Conservation (phyloP, 2,113 vertebrate species). For the Scalopus aquaticus region DNA sequence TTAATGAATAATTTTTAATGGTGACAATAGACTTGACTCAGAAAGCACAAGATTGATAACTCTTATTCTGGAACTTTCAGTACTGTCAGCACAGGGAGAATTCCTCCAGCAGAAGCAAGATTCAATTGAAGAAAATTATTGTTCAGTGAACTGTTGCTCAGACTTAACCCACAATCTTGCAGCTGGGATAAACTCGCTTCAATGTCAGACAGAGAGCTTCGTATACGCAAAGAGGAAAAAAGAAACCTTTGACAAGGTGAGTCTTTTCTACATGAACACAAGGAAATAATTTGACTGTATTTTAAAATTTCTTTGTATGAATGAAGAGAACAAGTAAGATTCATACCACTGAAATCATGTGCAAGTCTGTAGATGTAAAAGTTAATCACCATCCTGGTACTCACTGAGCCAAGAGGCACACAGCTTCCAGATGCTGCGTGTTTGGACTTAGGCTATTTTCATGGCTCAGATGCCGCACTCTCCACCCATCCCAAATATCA, state of each 20-base stretch:
- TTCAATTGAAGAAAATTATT: conserved; percentile 41
- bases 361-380: neutral
- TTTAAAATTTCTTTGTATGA: conserved; percentile 27
- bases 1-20: conserved; percentile 3
- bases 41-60: neutral
- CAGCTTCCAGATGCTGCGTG: fast-evolving
- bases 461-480: too few species aligned
- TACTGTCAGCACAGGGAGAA: neutral
- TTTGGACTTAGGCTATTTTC: neutral
- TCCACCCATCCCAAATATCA: neutral
- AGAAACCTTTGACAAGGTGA: neutral
- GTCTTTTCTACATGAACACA: neutral
- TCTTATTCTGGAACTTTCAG: neutral
- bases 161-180: neutral
- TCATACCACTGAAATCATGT: neutral
- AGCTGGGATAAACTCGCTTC: neutral
- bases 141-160: conserved; percentile 50
- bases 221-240: neutral
- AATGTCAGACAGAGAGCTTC: neutral
- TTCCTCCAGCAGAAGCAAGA: neutral
- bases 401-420: neutral
- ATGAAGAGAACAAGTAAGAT: neutral
- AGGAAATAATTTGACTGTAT: conserved; percentile 26
- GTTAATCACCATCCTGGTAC: neutral
- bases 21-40: neutral